Evolutionary conservation across 2,888 invertebrate genomes (phyloP).

Genomic region (Odontocerum albicorne): DNA sequence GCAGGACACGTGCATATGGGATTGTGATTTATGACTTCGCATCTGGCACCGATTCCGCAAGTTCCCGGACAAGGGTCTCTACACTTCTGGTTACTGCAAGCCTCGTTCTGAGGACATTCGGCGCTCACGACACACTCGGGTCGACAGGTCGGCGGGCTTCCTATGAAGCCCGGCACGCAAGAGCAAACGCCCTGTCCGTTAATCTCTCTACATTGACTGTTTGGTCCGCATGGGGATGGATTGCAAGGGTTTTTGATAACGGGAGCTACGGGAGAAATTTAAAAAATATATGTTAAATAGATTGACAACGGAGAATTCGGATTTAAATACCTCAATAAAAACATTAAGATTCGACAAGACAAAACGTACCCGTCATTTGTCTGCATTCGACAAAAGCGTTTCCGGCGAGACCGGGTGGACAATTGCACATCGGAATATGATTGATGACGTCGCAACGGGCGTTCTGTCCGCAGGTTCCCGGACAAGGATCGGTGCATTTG

Average conservation of each 20-base stretch:
- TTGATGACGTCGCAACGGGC: constrained; percentile 73
- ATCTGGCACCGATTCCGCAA: constrained; percentile 75
- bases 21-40: constrained; percentile 78
- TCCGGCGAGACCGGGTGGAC: constrained; percentile 67
- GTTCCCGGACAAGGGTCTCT: constrained; percentile 78
- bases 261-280: constrained; percentile 38
- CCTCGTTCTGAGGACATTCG: constrained; percentile 72
- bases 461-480: constrained; percentile 72
- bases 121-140: constrained; percentile 75
- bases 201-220: constrained; percentile 61
- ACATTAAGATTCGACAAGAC: no score
- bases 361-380: constrained; percentile 37
- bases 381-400: constrained; percentile 67
- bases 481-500: constrained; percentile 73
- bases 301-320: no score
- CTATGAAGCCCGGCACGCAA: constrained; percentile 63
- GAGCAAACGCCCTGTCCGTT: constrained; percentile 65
- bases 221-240: constrained; percentile 69
- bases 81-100: constrained; percentile 79
- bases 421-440: constrained; percentile 75
- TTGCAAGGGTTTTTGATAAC: constrained; percentile 58
- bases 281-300: not conserved
- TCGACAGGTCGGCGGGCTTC: constrained; percentile 67
- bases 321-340: no score
- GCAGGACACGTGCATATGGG: constrained; percentile 75